Conservation (phyloP, 2,113 vertebrate genomes). For the Thunnus thynnus region DNA sequence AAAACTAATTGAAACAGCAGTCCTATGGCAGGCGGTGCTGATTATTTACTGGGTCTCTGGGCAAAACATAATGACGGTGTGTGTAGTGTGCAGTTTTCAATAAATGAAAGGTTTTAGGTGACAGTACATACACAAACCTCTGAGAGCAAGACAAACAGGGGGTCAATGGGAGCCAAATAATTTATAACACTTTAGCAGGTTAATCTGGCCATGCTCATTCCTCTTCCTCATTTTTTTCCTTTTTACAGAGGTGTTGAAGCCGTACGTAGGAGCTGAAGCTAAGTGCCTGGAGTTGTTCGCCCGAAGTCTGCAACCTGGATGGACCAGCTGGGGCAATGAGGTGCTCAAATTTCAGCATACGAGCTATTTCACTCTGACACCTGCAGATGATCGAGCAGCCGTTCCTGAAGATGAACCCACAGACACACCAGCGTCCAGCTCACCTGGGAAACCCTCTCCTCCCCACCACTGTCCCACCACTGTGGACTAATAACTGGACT, state of each 20-base stretch:
- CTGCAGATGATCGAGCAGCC: slow-evolving; percentile 25
- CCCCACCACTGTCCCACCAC: not conserved
- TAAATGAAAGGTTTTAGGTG: no score
- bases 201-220: slow-evolving; percentile 17
- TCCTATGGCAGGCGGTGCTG: no score
- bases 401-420: not conserved
- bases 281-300: slow-evolving; percentile 95
- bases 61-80: no score
- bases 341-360: slow-evolving; percentile 95
- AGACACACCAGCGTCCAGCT: not conserved
- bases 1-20: no score
- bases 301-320: slow-evolving; percentile 92
- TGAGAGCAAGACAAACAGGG: no score
- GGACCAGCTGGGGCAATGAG: slow-evolving; percentile 99
- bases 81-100: no score
- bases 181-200: not conserved
- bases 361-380: slow-evolving; percentile 85
- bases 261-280: slow-evolving; percentile 84
- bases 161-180: no score
- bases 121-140: no score
- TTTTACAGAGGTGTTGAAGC: slow-evolving; percentile 88
- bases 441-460: not conserved
- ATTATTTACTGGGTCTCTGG: no score
- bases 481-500: slow-evolving; percentile 6
- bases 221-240: slow-evolving; percentile 46